Base-by-base conservation (phyloP, 2,888 invertebrate genomes). In the Antheraea yamamai region DNA sequence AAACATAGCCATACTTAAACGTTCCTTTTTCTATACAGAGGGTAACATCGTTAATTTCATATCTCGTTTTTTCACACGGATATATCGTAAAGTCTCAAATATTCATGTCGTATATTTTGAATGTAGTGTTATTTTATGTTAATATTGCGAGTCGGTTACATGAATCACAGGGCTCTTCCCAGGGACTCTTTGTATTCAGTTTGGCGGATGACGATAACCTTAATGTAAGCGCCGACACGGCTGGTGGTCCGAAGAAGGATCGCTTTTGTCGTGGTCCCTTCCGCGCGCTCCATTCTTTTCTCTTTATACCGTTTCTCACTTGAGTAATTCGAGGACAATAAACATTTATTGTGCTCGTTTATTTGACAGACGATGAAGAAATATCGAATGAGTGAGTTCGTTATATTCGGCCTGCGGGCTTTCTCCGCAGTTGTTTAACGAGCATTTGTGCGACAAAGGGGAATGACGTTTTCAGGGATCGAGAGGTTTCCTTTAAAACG, bases 181-280 rank as follows among this genome's bases (percentile, higher is more conserved):
- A 86, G 86, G 87, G 85, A 87, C 87, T 89, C 92, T 91, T 93
- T 93, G 92, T 93, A 90, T 92, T 93, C 92, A 87, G 94, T 93
- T 94, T 94, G 94, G 94, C 89, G 91, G 91, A 88, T 92, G 92
- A 91, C 91, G 94, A 94, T 94, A 94, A 94, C 94, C 94, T 91
- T 94, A 94, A 94, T 94, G 94, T 94, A 94, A 93, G 94, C 94
- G 92, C 82, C 91, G 94, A 91, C 94, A 94, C 93, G 93, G 93
- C 91, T 91, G 92, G 91, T 91, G 93, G 93, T 91, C 92, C 90
- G 87, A 88, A 92, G 93, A 94, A 92, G 91, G 93, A 94, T 94
- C 89, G 92, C 93, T 90, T 92, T 94, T 93, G 94, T 93, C 92
- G 90, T 86, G 87, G 92, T 91, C 93, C 92, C 91, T 92, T 92